These are phyloP conservation scores for Drosophila baimaii DNA, from an alignment of 1,140 invertebrate species.

Conservation along the genomic window DNA sequence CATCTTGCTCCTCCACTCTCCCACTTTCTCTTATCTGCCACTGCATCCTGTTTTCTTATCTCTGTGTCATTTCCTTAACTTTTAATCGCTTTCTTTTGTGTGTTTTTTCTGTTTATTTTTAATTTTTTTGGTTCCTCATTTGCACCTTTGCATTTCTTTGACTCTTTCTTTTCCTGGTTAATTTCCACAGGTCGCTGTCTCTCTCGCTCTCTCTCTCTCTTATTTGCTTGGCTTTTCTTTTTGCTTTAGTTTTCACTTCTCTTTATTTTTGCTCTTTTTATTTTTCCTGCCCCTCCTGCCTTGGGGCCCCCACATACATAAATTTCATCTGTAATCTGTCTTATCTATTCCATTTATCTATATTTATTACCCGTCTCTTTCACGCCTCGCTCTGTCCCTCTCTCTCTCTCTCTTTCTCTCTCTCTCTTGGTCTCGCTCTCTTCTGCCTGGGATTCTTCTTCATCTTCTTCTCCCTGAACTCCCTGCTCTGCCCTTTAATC, in stretches of 20 bases:
- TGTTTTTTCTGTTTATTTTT: too few species aligned
- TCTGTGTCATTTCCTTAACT: slow-evolving; percentile 21
- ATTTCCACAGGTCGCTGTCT: slow-evolving; percentile 27
- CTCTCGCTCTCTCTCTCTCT: neutral
- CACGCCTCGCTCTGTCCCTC: neutral
- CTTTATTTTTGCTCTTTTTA: neutral
- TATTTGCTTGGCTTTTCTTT: slow-evolving; percentile 7
- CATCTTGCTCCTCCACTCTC: neutral
- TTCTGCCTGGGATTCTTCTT: slow-evolving; percentile 6
- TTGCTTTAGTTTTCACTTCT: neutral
- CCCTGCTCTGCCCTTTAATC: slow-evolving; percentile 16
- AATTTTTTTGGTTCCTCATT: neutral
- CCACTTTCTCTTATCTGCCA: slow-evolving; percentile 4
- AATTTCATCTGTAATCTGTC: slow-evolving; percentile 49
- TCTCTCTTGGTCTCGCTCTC: too few species aligned
- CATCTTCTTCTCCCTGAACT: neutral
- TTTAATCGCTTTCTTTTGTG: slow-evolving; percentile 19
- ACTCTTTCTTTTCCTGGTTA: slow-evolving; percentile 27
- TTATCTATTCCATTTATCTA: slow-evolving; percentile 53
- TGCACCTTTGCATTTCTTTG: slow-evolving; percentile 16
- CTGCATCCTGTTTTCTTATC: slow-evolving; percentile 7
- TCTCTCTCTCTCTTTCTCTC: neutral
- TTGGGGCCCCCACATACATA: slow-evolving; percentile 17
- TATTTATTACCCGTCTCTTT: slow-evolving; percentile 43
- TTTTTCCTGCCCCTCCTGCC: neutral